phyloP scores from a whole-genome alignment of 2,888 invertebrate genomes.

The Ochropleura plecta region DNA sequence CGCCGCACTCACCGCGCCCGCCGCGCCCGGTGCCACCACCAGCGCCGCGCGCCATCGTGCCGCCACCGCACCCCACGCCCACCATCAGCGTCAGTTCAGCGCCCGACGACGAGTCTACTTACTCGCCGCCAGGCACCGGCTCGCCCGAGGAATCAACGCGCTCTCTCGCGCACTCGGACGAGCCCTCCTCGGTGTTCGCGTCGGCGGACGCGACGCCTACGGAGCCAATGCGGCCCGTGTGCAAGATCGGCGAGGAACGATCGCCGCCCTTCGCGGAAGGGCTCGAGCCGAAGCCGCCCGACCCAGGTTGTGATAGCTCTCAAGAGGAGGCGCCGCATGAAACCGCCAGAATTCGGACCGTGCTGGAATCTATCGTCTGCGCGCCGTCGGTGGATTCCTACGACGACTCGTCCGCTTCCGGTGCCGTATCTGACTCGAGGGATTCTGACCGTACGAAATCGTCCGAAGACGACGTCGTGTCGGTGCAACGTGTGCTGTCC shows the following conservation, averaged over 20 bases:
- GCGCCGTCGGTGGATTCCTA: slow-evolving; percentile 67
- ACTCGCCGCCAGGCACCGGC: slow-evolving; percentile 75
- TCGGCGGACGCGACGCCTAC: slow-evolving; percentile 86
- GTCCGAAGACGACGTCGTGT: slow-evolving; percentile 71
- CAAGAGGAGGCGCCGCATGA: slow-evolving; percentile 70
- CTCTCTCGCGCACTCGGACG: slow-evolving; percentile 83
- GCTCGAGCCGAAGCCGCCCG: slow-evolving; percentile 56
- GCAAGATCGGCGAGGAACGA: slow-evolving; percentile 64
- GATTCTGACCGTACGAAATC: slow-evolving; percentile 72
- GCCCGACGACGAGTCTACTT: slow-evolving; percentile 90
- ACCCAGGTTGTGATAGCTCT: slow-evolving; percentile 66
- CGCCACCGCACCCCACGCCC: slow-evolving; percentile 80
- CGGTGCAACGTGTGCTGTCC: slow-evolving; percentile 70
- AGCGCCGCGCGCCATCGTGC: slow-evolving; percentile 73
- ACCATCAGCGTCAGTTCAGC: slow-evolving; percentile 94
- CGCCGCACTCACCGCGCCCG: slow-evolving; percentile 84
- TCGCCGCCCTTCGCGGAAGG: slow-evolving; percentile 54
- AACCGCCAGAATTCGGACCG: slow-evolving; percentile 63
- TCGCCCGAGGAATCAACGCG: slow-evolving; percentile 81
- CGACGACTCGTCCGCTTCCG: slow-evolving; percentile 69
- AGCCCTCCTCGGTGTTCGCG: slow-evolving; percentile 87
- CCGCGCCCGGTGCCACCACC: slow-evolving; percentile 79
- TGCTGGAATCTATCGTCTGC: slow-evolving; percentile 54
- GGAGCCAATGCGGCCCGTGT: slow-evolving; percentile 72
- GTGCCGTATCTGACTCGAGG: slow-evolving; percentile 69